Base-by-base conservation (phyloP, 2,113 vertebrate species). In the Columba livia region DNA sequence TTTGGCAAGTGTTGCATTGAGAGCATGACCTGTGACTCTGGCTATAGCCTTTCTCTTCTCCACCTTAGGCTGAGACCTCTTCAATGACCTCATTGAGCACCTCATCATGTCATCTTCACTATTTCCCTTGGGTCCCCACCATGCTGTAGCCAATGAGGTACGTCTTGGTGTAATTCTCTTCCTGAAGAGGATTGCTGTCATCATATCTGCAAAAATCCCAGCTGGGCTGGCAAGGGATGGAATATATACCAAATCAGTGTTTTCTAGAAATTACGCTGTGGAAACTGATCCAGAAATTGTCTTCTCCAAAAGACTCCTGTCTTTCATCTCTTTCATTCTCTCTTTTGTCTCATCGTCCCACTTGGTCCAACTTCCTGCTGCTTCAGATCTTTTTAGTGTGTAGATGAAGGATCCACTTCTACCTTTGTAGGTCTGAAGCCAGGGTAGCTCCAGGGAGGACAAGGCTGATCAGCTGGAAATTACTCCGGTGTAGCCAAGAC, bases 1-100 rank as follows among this genome's bases (percentile, higher is more conserved):
- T 75, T 82, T 79, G 65, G 66, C 47, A 7, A 36, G 24, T 12
- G 6, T 15, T 89, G 21, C 18, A 7, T 8, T 20, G 15, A 48
- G 3, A 57, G 6, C 51, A 62, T 0, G 7, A 16, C 7, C 23
- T 84, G 36, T 53, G n/a, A 79, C 65, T 60, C 1, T 0, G 4
- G n/a, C 19, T 17, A 11, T 18, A 53, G 28, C 50, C 20, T 91
- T 65, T 10, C 29, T 21, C 26, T 92, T 79, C 79, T 73, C 11
- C 38, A 42, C 32, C 28, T 44, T 28, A 38, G 23, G 32, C 44
- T 79, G 36, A 66, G 50, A 70, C 19, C 7, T 38, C 31, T 71
- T 75, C 24, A 67, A 3, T 15, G 29, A 47, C 31, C 16, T 71
- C 40, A 56, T 75, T 44, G 60, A 42, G 21, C 38, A 53, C 9